Conservation (phyloP, 2,797 vertebrate species). For the Anabas testudineus region DNA sequence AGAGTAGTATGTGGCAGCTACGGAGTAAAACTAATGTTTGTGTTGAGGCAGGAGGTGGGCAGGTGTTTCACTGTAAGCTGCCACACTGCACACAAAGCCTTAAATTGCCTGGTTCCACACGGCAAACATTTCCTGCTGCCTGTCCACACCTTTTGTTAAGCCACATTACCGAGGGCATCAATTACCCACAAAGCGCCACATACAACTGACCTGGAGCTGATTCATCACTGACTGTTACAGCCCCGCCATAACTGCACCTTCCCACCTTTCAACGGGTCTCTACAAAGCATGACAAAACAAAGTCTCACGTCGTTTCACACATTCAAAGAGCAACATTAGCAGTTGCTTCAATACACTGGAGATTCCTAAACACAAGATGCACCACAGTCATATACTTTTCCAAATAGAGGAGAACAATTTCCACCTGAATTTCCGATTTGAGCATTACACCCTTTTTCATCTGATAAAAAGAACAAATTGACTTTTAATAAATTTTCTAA, state of each 20-base stretch:
- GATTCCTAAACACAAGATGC: slow-evolving; percentile 18
- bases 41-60: slow-evolving; percentile 59
- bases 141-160: slow-evolving; percentile 69
- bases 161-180: slow-evolving; percentile 62
- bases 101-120: slow-evolving; percentile 60
- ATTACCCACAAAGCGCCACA: slow-evolving; percentile 61
- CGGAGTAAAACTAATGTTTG: slow-evolving; percentile 70
- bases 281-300: slow-evolving; percentile 30
- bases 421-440: too few species aligned
- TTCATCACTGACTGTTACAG: slow-evolving; percentile 20
- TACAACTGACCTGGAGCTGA: slow-evolving; percentile 42
- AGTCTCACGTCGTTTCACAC: slow-evolving; percentile 13
- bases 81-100: slow-evolving; percentile 59
- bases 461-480: too few species aligned
- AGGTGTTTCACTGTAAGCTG: slow-evolving; percentile 68
- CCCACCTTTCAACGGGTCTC: slow-evolving; percentile 7
- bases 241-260: background rate
- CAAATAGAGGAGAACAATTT: too few species aligned
- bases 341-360: background rate
- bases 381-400: background rate
- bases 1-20: slow-evolving; percentile 43
- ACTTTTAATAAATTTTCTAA: too few species aligned
- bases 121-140: slow-evolving; percentile 54
- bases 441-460: too few species aligned
- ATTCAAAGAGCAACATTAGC: slow-evolving; percentile 18